Evolutionary conservation across 2,888 invertebrate species (phyloP), one percentile per base, ranked within the genome.

Genomic region (Tortricodes alternella): DNA sequence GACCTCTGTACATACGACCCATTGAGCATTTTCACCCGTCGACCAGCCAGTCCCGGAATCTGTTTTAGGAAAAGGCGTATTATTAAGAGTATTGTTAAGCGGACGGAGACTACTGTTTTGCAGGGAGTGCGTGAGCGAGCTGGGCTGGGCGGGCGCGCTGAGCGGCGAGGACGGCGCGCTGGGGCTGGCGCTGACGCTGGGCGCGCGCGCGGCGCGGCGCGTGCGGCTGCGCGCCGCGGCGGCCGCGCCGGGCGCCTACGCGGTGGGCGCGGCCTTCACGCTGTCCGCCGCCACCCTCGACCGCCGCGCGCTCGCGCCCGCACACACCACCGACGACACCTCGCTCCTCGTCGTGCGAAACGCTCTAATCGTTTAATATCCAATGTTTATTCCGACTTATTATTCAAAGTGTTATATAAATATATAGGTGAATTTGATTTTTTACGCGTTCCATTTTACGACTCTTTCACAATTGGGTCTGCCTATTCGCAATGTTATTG

Each of bases 221-320:
- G 86, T 94, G 66, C 85, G 86, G 71, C 91, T 95, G 72, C 86
- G 92, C 51, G 93, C 93, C 13, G 87, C 93, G 58, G 87, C 94
- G 64, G 91, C 93, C 19, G 55, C 49, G 29, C 93, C 94, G 24
- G 95, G 95, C 56, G 93, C 94, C 4, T 95, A 93, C 77, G 92
- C 94, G 65, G 86, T 95, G 58, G 94, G 94, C 41, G 89, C 93
- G 8, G 91, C 93, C 46, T 89, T 95, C 71, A 89, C 92, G 8
- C 67, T 84, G 29, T 70, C 78, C 58, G 67, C 79, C 49, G 56
- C 62, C 21, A 62, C 65, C 35, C 70, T 67, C 16, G 68, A 61
- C 37, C 61, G 66, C 51, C 68, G 61, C 37, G 66, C 53, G 68
- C 76, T 41, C 34, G 71, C 83, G 1, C 34, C 11, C 27, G 24